phyloP scores from a whole-genome alignment of 1,140 invertebrate species.

The Drosophila novamexicana region DNA sequence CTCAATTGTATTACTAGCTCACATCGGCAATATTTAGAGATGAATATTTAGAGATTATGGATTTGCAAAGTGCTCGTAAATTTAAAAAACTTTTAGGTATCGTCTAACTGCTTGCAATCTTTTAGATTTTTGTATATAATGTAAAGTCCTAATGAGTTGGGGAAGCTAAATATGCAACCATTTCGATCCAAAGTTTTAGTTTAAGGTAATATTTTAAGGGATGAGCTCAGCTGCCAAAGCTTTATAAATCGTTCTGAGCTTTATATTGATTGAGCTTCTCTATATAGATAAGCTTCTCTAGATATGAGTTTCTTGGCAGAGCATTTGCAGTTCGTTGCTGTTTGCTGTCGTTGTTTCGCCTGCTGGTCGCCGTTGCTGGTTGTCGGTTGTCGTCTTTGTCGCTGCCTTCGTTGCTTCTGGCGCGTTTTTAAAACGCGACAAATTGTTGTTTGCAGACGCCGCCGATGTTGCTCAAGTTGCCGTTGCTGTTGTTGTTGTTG shows the following conservation, averaged over 20 bases:
- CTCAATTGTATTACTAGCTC: neutral
- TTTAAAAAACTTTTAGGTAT: neutral
- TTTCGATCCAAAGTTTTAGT: no score
- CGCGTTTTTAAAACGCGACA: slow-evolving; percentile 79
- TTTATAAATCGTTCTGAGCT: no score
- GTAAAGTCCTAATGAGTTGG: no score
- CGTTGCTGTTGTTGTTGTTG: slow-evolving; percentile 23
- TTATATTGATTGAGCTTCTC: no score
- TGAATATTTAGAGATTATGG: no score
- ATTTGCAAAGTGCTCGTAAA: no score
- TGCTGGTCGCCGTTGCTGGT: slow-evolving; percentile 22
- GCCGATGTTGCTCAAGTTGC: slow-evolving; percentile 37
- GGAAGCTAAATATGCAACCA: no score
- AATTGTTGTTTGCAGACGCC: slow-evolving; percentile 80
- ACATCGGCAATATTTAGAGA: neutral
- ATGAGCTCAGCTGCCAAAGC: no score
- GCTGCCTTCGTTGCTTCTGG: slow-evolving; percentile 71
- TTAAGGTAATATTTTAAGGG: no score
- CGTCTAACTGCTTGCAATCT: no score
- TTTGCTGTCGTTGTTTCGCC: slow-evolving; percentile 8
- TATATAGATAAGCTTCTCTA: no score
- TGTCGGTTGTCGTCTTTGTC: slow-evolving; percentile 53
- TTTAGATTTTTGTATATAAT: no score
- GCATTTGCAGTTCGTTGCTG: slow-evolving; percentile 10
- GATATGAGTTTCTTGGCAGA: neutral